Base-by-base conservation (phyloP, 2,113 vertebrate genomes). In the Irena cyanogastra region DNA sequence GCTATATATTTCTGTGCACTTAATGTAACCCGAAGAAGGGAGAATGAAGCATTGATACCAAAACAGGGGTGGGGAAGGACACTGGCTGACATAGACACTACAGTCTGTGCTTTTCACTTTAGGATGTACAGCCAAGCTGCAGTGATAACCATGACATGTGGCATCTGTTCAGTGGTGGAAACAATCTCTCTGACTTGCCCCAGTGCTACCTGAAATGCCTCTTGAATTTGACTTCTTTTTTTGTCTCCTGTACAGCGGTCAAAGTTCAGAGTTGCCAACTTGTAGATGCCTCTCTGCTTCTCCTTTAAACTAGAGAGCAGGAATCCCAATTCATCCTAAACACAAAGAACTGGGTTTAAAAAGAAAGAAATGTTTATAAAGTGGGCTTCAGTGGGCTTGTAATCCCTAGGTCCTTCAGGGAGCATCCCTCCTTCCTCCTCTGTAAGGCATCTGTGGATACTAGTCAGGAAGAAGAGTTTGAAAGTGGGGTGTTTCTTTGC, bases 1-100 rank as follows among this genome's bases (percentile, higher is more conserved):
- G 98, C 98, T 98, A 98, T 98, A 97, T 97, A 97, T 98, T 98
- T 98, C 97, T 98, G 98, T 98, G 98, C 98, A 98, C 98, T 98
- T 98, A 98, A 97, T 98, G 97, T 98, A 98, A 98, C 97, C 98
- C 96, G 91, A 98, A 97, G 95, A 97, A 97, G 97, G 97, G 97
- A 97, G 97, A 98, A 97, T 76, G 94, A 97, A 98, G 97, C 96
- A 96, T 97, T 37, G 45, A 98, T 98, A 98, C 98, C 98, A 98
- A 98, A 98, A 97, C 7, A 11, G 78, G 83, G 77, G 61, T 96
- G 96, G 93, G 94, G 90, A 95, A 96, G 91, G 94, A 97, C 95
- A 75, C 89, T 92, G 94, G 96, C 97, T 95, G 91, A 83, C 83
- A 24, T 76, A 92, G 95, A 97, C 97, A 95, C 95, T 95, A 91